Evolutionary conservation across 2,888 invertebrate genomes (phyloP), one percentile per base, ranked within the genome.

Genomic region (Venustoraphidia nigricollis): DNA sequence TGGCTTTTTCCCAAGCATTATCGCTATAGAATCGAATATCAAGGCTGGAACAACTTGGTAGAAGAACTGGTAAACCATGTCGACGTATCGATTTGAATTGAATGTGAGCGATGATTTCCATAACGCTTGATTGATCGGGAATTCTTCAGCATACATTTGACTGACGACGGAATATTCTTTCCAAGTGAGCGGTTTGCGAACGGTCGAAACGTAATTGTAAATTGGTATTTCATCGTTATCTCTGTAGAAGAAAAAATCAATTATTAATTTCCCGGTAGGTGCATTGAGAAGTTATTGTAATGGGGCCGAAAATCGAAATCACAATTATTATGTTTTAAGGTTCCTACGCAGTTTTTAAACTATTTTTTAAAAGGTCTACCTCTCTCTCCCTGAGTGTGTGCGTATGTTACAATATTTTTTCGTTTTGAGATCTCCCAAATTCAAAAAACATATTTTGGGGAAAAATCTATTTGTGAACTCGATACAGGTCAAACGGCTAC

Each of bases 161-260:
- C 75, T 76, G 4, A 70, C 61, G 0, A 62, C 50, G 56, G 68
- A 62, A 57, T 86, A 86, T 42, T 82, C 73, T 0, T 70, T 74
- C 94, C 94, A 96, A 0, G 79, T 81, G 40, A 94, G 66, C 1
- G 81, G 79, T 60, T 91, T 89, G 51, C 85, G 76, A 2, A 73
- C 71, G 0, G 89, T 85, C 1, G 92, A 86, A 2, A 91, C 86
- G 63, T 82, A 89, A 67, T 94, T 93, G 69, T 85, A 93, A 41
- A 93, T 79, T 0, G 79, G 71, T 1, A 62, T 56, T 44, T 60
- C 44, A 43, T 52, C 38, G 17, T 52, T 43, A 9, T 41, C 41
- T 40, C 46, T 46, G 17, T 2, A 49, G 36, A 51, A 41, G 11
- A 44, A 45, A 27, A 41, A 41, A 40, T 41, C 40, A 11, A 3